phyloP scores from a whole-genome alignment of 2,797 vertebrate species.

The Mormyrops boulengeri region DNA sequence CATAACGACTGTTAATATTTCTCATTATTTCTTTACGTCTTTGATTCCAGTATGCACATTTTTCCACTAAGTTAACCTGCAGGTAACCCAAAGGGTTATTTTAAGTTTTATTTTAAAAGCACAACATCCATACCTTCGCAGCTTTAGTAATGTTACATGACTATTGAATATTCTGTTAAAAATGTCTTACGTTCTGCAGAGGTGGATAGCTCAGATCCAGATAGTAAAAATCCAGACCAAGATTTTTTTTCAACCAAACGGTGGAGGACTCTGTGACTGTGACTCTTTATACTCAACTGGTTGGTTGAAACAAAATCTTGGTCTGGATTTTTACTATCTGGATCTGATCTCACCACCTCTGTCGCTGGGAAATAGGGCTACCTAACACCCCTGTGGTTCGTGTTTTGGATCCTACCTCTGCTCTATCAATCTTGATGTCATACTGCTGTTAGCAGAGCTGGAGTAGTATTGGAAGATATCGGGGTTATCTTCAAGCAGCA shows the following conservation, averaged over 20 bases:
- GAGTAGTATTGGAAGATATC: neutral
- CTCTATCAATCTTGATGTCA: neutral
- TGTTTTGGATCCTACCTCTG: neutral
- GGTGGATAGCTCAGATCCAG: neutral
- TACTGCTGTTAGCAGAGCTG: neutral
- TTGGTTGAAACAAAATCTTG: neutral
- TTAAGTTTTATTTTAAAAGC: neutral
- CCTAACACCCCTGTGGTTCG: neutral
- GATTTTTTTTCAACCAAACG: neutral
- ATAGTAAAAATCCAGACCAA: neutral
- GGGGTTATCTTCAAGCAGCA: neutral
- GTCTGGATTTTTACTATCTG: neutral
- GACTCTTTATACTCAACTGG: neutral
- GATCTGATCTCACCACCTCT: neutral
- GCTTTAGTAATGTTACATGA: neutral
- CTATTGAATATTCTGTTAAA: neutral
- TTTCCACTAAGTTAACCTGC: neutral
- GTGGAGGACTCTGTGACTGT: neutral
- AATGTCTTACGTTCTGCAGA: neutral
- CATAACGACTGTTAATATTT: neutral
- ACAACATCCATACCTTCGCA: neutral
- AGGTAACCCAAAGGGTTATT: neutral
- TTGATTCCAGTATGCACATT: neutral
- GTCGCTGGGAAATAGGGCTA: neutral
- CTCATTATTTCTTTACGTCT: neutral